Percentiles rank a stretch among this genome's conserved stretches.
Conservation (phyloP, 2,797 vertebrate species). For the Botia almorhae region DNA sequence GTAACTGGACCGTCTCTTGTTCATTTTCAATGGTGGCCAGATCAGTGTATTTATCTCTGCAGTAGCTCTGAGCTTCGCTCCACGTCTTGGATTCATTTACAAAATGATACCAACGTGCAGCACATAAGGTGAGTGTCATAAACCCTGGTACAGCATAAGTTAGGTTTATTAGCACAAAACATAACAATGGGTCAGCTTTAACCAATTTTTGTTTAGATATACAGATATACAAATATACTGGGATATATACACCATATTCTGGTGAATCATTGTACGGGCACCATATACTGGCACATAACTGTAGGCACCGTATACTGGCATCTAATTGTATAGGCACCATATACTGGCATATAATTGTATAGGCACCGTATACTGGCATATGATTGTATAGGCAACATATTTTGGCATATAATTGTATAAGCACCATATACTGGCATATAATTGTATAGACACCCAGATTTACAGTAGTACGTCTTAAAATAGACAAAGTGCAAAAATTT, state of each 20-base stretch:
- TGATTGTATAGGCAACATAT: too few species aligned
- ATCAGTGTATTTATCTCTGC: conserved; percentile 38
- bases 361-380: neutral
- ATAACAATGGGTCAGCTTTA: neutral
- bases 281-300: too few species aligned
- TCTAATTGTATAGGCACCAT: neutral
- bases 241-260: too few species aligned
- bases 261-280: too few species aligned
- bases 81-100: conserved; percentile 51
- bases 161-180: neutral
- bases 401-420: neutral
- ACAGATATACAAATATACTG: too few species aligned
- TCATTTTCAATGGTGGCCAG: conserved; percentile 44
- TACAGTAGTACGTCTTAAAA: too few species aligned
- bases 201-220: too few species aligned
- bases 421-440: neutral
- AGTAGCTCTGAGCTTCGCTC: conserved; percentile 54
- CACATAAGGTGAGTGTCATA: neutral
- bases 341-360: neutral
- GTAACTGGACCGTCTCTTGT: neutral
- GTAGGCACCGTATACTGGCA: neutral
- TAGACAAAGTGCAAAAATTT: neutral
- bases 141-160: conserved; percentile 5
- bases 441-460: too few species aligned
- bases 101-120: neutral